Conservation (phyloP, 2,113 vertebrate genomes). For the Microtus richardsoni region DNA sequence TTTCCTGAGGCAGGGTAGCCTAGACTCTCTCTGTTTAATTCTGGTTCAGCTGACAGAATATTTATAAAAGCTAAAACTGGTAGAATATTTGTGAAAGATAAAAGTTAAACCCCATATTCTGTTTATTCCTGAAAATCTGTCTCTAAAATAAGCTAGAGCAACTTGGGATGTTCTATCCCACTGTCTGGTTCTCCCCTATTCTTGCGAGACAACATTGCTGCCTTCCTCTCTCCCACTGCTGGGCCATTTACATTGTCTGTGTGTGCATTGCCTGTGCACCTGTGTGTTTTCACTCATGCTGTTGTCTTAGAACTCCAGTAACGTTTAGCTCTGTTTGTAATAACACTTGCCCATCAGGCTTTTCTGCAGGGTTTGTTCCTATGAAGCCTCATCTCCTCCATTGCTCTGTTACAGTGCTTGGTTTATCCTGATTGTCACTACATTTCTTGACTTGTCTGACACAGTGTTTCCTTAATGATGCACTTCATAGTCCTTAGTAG, state of each 20-base stretch:
- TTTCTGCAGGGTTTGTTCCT: neutral
- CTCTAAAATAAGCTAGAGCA: neutral
- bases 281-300: neutral
- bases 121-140: neutral
- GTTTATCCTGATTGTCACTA: neutral
- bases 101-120: neutral
- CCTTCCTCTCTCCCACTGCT: neutral
- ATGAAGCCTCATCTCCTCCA: neutral
- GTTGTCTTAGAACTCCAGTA: neutral
- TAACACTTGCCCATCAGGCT: neutral
- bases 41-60: neutral
- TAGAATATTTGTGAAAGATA: neutral
- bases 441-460: neutral
- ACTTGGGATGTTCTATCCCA: neutral
- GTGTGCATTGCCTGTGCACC: fast-evolving
- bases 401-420: neutral
- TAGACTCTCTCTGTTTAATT: neutral
- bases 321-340: neutral
- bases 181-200: neutral
- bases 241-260: neutral
- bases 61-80: neutral
- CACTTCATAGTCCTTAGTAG: neutral
- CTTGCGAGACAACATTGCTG: neutral
- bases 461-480: neutral
- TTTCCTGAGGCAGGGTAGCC: neutral